Evolutionary conservation across 2,797 vertebrate genomes (phyloP).

Genomic region (Steatocranus sp.): DNA sequence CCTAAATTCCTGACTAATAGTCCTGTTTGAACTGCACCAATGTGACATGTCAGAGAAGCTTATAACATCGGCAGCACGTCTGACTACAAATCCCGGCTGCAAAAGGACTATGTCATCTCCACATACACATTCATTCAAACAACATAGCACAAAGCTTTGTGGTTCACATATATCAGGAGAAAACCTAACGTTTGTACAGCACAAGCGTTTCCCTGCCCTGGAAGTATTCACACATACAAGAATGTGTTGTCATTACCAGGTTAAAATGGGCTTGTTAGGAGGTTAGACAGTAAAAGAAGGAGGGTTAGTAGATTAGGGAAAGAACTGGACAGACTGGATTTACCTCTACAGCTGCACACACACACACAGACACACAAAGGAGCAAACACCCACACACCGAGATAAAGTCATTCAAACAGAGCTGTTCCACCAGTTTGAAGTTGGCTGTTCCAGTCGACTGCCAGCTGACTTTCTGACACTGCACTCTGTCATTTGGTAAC

Average conservation of each 20-base stretch:
- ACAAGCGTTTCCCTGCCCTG: neutral
- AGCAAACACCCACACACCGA: conserved; percentile 18
- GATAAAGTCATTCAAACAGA: neutral
- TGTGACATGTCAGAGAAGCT: neutral
- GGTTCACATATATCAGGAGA: neutral
- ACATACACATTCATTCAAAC: neutral
- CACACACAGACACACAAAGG: neutral
- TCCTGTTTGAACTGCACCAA: neutral
- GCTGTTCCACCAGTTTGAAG: neutral
- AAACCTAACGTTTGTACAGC: neutral
- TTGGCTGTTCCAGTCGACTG: neutral
- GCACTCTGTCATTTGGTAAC: neutral
- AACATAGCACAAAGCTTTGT: neutral
- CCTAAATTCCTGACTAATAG: neutral
- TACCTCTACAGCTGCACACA: conserved; percentile 26
- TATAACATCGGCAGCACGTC: neutral
- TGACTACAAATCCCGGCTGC: accelerated
- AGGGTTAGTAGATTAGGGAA: neutral
- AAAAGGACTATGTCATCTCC: neutral
- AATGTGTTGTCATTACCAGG: neutral
- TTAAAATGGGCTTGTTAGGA: neutral
- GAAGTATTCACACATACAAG: neutral
- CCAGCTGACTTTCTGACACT: neutral
- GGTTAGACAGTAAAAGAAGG: neutral
- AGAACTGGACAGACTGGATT: conserved; percentile 62